phyloP scores from a whole-genome alignment of 2,888 invertebrate species.

The Philopedon plagiatum region DNA sequence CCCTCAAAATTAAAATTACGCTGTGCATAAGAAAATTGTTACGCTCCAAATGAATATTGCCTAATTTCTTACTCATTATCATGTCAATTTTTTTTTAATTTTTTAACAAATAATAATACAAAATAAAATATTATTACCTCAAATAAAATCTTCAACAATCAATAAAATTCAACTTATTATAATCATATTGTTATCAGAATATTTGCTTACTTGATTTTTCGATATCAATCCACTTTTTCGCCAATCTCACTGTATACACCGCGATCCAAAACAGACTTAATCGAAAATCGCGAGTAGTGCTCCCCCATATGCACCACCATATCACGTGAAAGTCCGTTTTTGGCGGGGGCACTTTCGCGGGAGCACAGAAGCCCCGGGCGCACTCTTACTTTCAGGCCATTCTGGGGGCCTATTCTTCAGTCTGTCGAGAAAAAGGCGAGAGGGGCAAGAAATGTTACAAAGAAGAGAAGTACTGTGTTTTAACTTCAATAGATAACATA shows the following conservation, averaged over 20 bases:
- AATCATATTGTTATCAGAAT: not conserved
- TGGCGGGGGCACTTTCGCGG: conserved; percentile 41
- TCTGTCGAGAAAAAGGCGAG: too few species aligned
- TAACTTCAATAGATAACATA: too few species aligned
- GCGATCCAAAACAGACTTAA: conserved; percentile 14
- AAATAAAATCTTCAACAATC: too few species aligned
- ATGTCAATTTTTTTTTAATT: too few species aligned
- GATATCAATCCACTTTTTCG: conserved; percentile 3
- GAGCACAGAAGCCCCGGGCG: not conserved
- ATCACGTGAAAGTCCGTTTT: conserved; percentile 27
- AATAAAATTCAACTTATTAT: not conserved
- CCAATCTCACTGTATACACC: conserved; percentile 3
- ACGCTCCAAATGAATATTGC: too few species aligned
- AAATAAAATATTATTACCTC: too few species aligned
- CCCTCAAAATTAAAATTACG: too few species aligned
- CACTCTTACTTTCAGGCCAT: conserved; percentile 27
- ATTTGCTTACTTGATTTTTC: conserved; percentile 8
- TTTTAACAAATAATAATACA: too few species aligned
- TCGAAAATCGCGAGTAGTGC: not conserved
- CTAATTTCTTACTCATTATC: too few species aligned
- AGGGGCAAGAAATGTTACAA: too few species aligned
- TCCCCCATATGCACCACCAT: conserved; percentile 4
- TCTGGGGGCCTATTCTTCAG: not conserved
- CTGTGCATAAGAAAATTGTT: too few species aligned
- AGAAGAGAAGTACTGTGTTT: too few species aligned